Conservation (phyloP, 1,140 invertebrate species). For the Drosophila lacteicornis region DNA sequence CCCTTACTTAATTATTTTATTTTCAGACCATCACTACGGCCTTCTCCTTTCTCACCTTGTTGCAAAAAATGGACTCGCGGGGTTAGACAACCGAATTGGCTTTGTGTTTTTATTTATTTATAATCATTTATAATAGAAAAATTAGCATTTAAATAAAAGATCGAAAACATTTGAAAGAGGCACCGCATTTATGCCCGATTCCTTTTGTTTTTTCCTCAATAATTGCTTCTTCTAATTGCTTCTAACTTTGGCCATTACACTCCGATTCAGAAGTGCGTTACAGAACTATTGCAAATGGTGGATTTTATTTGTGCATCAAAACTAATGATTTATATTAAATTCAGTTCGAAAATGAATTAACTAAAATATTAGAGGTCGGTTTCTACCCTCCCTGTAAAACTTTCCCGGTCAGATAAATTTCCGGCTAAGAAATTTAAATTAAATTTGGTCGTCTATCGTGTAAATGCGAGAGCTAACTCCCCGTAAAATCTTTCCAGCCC, state of each 20-base stretch:
- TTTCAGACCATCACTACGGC: conserved; percentile 79
- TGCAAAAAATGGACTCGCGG: conserved; percentile 74
- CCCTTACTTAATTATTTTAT: background rate
- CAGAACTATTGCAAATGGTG: conserved; percentile 7
- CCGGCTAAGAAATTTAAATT: no score
- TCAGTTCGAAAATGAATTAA: background rate
- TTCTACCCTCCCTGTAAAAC: no score
- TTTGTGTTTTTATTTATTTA: conserved; percentile 16
- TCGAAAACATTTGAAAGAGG: conserved; percentile 32
- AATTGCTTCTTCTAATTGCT: conserved; percentile 18
- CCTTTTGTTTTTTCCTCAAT: background rate
- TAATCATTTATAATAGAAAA: conserved; percentile 51
- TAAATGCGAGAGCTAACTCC: no score
- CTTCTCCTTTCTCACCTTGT: conserved; percentile 76
- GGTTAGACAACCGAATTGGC: conserved; percentile 34
- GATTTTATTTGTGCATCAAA: background rate
- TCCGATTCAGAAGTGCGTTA: conserved; percentile 15
- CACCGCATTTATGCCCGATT: conserved; percentile 17
- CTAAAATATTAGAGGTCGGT: no score
- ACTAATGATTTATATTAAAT: background rate
- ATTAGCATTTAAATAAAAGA: conserved; percentile 44
- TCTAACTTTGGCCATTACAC: conserved; percentile 43
- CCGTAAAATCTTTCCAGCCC: no score
- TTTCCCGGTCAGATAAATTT: no score
- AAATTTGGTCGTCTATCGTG: no score